phyloP scores from a whole-genome alignment of 2,113 vertebrate genomes.

The Isichthys henryi region DNA sequence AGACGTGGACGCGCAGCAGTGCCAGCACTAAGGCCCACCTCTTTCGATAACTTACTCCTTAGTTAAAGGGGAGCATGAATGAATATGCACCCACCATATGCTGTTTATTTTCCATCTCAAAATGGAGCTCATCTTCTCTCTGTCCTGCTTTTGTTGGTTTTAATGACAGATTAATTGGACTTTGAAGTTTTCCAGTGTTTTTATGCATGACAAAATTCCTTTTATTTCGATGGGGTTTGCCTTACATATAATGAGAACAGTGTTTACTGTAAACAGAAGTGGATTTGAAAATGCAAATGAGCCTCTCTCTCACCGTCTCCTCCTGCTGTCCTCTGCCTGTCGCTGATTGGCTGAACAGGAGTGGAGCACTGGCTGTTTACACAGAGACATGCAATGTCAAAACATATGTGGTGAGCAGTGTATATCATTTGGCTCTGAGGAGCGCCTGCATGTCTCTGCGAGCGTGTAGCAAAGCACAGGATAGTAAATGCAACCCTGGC shows the following conservation, averaged over 20 bases:
- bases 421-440: neutral
- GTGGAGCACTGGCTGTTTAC: neutral
- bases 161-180: conserved; percentile 19
- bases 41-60: neutral
- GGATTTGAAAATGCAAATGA: conserved; percentile 20
- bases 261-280: conserved; percentile 22
- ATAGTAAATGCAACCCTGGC: neutral
- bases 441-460: neutral
- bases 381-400: neutral
- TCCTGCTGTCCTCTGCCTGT: conserved; percentile 8
- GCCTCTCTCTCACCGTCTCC: conserved; percentile 16
- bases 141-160: conserved; percentile 6
- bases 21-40: neutral
- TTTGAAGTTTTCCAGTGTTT: conserved; percentile 13
- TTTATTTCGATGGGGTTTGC: conserved; percentile 18
- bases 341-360: neutral
- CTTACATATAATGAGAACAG: conserved; percentile 13
- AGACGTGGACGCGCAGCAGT: neutral
- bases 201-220: conserved; percentile 5
- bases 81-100: neutral
- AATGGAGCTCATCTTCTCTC: neutral
- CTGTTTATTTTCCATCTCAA: neutral
- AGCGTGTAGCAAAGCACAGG: neutral
- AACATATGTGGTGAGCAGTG: neutral
- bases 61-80: neutral